Conservation (phyloP, 2,113 vertebrate genomes). For the Pardalotus punctatus region DNA sequence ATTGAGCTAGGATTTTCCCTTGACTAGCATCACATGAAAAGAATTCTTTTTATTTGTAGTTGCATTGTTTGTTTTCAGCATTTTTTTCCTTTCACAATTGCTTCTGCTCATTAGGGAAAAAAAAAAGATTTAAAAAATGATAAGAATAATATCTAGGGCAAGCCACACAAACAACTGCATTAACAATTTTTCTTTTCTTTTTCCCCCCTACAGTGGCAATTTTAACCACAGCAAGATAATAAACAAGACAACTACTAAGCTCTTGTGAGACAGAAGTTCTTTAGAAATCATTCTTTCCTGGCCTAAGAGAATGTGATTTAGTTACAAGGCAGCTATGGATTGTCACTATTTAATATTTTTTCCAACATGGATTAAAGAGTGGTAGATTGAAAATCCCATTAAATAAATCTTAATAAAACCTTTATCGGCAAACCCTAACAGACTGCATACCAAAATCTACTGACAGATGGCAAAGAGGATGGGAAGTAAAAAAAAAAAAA, state of each 20-base stretch:
- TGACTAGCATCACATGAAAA: constrained; percentile 61
- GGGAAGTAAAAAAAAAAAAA: constrained; percentile 17
- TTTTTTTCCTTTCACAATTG: constrained; percentile 37
- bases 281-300: constrained; percentile 3
- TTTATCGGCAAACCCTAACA: constrained; percentile 26
- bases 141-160: constrained; percentile 54
- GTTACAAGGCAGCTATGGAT: not conserved
- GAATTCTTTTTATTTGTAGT: constrained; percentile 64
- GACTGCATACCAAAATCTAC: not conserved
- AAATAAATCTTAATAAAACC: constrained; percentile 58
- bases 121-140: not conserved
- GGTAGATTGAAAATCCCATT: constrained; percentile 40
- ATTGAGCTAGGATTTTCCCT: constrained; percentile 49
- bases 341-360: constrained; percentile 34
- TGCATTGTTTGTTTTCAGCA: constrained; percentile 56
- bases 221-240: constrained; percentile 38
- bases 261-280: constrained; percentile 17
- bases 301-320: constrained; percentile 3
- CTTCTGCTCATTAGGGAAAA: constrained; percentile 27
- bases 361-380: not conserved
- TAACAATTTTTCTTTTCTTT: constrained; percentile 22
- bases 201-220: not conserved
- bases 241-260: constrained; percentile 36
- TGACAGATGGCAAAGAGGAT: constrained; percentile 55
- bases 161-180: constrained; percentile 39